Evolutionary conservation across 2,888 invertebrate species (phyloP).

Genomic region (Blomia tropicalis): DNA sequence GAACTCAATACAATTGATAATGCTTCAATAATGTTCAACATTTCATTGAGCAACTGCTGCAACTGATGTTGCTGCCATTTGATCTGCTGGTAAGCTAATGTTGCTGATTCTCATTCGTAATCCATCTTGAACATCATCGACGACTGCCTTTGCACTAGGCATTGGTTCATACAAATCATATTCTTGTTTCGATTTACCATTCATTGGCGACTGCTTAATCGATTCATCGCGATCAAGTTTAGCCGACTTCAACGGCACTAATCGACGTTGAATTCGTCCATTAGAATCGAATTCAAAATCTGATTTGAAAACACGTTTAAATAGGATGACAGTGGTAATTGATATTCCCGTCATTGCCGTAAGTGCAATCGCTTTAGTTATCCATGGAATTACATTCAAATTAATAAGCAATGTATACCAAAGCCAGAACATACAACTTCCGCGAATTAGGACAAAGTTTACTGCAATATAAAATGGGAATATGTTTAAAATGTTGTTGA

Average conservation of each 20-base stretch:
- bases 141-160: no score
- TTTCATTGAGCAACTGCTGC: neutral
- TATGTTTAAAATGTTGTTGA: neutral
- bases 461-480: slow-evolving; percentile 1
- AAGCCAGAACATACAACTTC: slow-evolving; percentile 11
- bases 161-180: slow-evolving; percentile 11
- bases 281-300: neutral
- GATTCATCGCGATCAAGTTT: neutral
- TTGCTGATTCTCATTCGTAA: neutral
- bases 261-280: neutral
- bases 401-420: slow-evolving; percentile 7
- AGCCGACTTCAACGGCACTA: neutral
- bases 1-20: no score
- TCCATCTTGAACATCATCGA: neutral
- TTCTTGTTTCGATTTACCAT: neutral
- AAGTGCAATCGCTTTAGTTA: slow-evolving; percentile 13
- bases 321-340: neutral
- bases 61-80: neutral
- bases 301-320: neutral
- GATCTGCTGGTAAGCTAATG: neutral
- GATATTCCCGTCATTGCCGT: slow-evolving; percentile 7
- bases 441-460: slow-evolving; percentile 1
- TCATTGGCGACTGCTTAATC: neutral
- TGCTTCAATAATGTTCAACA: no score
- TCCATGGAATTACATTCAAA: neutral